Base-by-base conservation (phyloP, 1,140 invertebrate genomes). In the Ips typographus region DNA sequence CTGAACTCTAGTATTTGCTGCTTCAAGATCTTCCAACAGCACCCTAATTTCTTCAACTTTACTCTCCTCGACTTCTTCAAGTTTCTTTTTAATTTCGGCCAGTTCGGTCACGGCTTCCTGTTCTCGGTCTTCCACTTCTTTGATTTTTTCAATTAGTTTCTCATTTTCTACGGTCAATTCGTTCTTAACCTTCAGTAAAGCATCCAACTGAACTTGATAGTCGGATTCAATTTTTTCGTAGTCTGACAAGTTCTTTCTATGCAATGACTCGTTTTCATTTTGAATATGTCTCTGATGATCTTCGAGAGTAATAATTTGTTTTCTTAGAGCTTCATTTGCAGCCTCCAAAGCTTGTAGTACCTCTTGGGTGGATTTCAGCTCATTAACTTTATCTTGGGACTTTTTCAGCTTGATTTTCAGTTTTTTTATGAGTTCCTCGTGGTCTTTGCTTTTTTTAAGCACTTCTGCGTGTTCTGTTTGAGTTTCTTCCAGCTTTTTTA, bases 191-290 rank as follows among this genome's bases (percentile, higher is more conserved):
- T 78, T 80, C 47, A 85, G 80, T 41, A 85, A 75, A 44, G 83
- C 81, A 72, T 86, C 82, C 63, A 88, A 82, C 77, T 89, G 87
- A n/a, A 78, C 80, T 70, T 85, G 86, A 64, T 88, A 82, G 73
- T 88, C 86, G 40, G 78, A 77, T 75, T 89, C 86, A 52, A 87
- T 76, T 71, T 85, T 85, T 71, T 89, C 86, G 51, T 86, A 81
- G 64, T 88, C 86, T 8, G 76, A 81, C 47, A 81, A 80, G 72
- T 84, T 85, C 61, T 82, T 79, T 3, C 79, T 77, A 71, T 86
- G 70, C 56, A 85, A 80, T 42, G 79, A 77, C 72, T 85, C 83
- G 76, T 85, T 83, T 40, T 86, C 83, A 44, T 80, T 76, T 7
- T 83, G 81, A 58, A 85, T 68, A 37, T 81, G 83, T 76, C 85